A percentile compares a stretch with the other conserved stretches of the same genome.
Conservation (phyloP, 2,888 invertebrate genomes). For the Acleris emargana region DNA sequence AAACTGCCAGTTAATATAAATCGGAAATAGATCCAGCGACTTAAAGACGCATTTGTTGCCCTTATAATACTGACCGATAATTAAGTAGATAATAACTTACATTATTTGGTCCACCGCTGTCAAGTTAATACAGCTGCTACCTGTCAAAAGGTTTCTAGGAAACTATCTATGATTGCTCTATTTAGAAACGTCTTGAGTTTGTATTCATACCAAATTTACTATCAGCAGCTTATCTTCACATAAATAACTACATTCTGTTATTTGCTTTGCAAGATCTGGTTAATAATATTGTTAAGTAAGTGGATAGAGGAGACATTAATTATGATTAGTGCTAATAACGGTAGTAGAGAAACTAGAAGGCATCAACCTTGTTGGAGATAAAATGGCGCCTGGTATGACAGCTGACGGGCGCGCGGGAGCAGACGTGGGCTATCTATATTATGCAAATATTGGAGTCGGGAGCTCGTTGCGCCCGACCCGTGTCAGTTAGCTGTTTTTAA, state of each 20-base stretch:
- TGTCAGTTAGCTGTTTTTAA: slow-evolving; percentile 44
- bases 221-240: slow-evolving; percentile 28
- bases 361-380: slow-evolving; percentile 53
- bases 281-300: slow-evolving; percentile 35
- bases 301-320: slow-evolving; percentile 40
- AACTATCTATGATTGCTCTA: slow-evolving; percentile 9
- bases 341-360: slow-evolving; percentile 46
- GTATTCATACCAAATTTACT: slow-evolving; percentile 19
- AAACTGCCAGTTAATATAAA: slow-evolving; percentile 18
- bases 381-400: slow-evolving; percentile 51
- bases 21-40: slow-evolving; percentile 8
- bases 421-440: slow-evolving; percentile 46
- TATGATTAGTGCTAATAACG: slow-evolving; percentile 54
- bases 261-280: slow-evolving; percentile 30
- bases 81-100: not conserved
- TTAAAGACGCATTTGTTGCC: slow-evolving; percentile 5
- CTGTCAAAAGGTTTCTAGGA: not conserved
- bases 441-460: slow-evolving; percentile 49
- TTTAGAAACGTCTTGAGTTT: slow-evolving; percentile 18
- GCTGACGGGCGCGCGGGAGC: slow-evolving; percentile 39
- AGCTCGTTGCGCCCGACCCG: slow-evolving; percentile 29
- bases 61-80: not conserved
- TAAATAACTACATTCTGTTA: slow-evolving; percentile 29
- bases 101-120: not conserved
- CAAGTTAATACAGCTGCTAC: not conserved